These are phyloP conservation scores for Falcunculus frontatus DNA, from an alignment of 2,113 vertebrate genomes.

Conservation along the genomic window DNA sequence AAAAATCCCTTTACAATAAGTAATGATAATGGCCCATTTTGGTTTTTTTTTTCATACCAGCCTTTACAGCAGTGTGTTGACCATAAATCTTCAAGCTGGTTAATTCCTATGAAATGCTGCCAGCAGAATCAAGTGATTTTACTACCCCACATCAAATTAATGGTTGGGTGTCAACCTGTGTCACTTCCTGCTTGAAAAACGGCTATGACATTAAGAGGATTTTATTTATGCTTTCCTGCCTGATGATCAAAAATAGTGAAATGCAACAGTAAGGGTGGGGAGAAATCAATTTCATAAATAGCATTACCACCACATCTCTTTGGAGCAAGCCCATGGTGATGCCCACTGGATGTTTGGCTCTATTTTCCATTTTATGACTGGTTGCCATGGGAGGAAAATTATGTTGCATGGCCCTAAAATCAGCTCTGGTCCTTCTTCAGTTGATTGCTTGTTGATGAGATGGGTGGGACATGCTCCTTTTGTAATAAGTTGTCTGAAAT, in stretches of 20 bases:
- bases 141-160: slow-evolving; percentile 22
- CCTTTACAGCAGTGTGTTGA: neutral
- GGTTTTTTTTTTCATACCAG: neutral
- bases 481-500: neutral
- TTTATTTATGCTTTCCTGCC: slow-evolving; percentile 6
- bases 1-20: neutral
- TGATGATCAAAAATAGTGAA: neutral
- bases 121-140: slow-evolving; percentile 8
- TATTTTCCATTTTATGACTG: neutral
- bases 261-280: neutral
- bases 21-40: neutral
- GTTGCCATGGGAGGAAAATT: neutral
- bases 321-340: neutral
- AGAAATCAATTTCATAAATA: neutral
- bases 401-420: neutral
- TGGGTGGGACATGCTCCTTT: neutral
- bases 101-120: slow-evolving; percentile 31
- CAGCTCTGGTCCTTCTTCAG: neutral
- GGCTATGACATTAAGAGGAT: neutral
- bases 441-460: neutral
- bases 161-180: slow-evolving; percentile 36
- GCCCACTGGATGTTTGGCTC: neutral
- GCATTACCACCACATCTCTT: neutral
- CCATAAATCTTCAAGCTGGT: neutral
- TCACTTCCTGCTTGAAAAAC: slow-evolving; percentile 37